Percentiles rank a stretch among this genome's conserved stretches.
Conservation (phyloP, 2,888 invertebrate species). For the Stenurella melanura region DNA sequence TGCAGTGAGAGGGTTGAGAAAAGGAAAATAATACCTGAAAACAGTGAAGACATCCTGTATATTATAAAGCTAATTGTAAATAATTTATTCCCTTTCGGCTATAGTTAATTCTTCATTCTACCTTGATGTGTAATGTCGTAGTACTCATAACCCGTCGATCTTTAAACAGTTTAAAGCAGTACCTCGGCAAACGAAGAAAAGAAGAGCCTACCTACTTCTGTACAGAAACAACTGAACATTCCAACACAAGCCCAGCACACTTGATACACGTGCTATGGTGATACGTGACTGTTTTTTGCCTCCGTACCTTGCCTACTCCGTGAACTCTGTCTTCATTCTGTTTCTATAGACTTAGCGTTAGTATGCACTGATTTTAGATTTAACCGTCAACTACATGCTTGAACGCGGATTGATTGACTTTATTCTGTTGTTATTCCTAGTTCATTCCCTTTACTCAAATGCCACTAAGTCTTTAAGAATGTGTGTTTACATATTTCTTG, state of each 20-base stretch:
- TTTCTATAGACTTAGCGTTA: constrained; percentile 34
- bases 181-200: constrained; percentile 30
- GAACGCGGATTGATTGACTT: constrained; percentile 46
- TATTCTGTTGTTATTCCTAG: constrained; percentile 38
- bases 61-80: not conserved
- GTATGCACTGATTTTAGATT: constrained; percentile 43
- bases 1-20: too few relatives aligned
- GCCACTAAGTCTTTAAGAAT: not conserved
- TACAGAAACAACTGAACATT: constrained; percentile 47
- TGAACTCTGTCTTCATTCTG: constrained; percentile 43
- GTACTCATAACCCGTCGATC: constrained; percentile 26
- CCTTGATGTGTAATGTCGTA: constrained; percentile 1
- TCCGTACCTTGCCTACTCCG: constrained; percentile 44
- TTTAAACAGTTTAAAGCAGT: constrained; percentile 12
- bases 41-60: not conserved
- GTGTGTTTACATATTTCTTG: constrained; percentile 25
- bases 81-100: not conserved
- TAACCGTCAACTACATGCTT: constrained; percentile 44
- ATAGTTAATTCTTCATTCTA: constrained; percentile 17
- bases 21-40: too few relatives aligned
- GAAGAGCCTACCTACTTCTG: constrained; percentile 41
- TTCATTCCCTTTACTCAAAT: constrained; percentile 41
- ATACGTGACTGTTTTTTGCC: constrained; percentile 60
- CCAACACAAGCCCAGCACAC: constrained; percentile 63
- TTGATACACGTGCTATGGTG: constrained; percentile 64